Base-by-base conservation (phyloP, 1,140 invertebrate species). In the Atta cephalotes region DNA sequence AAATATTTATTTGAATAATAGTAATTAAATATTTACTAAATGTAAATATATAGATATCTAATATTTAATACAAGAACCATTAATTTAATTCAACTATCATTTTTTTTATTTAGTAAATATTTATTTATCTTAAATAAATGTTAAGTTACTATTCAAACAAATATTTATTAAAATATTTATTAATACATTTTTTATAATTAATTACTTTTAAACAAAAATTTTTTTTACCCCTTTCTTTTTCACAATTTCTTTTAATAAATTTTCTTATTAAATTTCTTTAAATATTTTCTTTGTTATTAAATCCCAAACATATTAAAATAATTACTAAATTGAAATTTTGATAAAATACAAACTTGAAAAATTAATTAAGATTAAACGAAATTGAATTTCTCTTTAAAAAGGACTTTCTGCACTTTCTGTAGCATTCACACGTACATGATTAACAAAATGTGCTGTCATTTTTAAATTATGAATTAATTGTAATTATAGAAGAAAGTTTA, bases 221-320 rank as follows among this genome's bases (percentile, higher is more conserved):
- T 74, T 58, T 14, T 39, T 7, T 3, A 39, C 4, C n/a, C 10
- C 35, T 35, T 3, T 35, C 2, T 72, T n/a, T 56, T 56, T 58
- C n/a, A 3, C 14, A 7, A n/a, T n/a, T 66, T 35, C 18, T n/a
- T 18, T 10, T 18, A 18, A 35, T 25, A 2, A 76, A 58, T 76
- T 60, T 76, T 14, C 5, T 58, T 39, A 60, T 39, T 77, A 16
- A 65, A 65, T 35, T 65, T 39, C 0, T 77, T 39, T 39, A 77
- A 39, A 77, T 39, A 28, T 56, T 53, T 65, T 62, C 21, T 25
- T 45, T 45, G 16, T 39, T 3, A 45, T 62, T 12, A 39, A 21
- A 45, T 14, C 16, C 9, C 45, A 28, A 21, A 28, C 18, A 18
- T 68, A 68, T 77, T 45, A 62, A 62, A 77, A 77, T 28, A 10